Percentiles rank a stretch among this genome's conserved stretches.
These are phyloP conservation scores for Tipula unca DNA, from an alignment of 2,888 invertebrate genomes.

Conservation along the genomic window DNA sequence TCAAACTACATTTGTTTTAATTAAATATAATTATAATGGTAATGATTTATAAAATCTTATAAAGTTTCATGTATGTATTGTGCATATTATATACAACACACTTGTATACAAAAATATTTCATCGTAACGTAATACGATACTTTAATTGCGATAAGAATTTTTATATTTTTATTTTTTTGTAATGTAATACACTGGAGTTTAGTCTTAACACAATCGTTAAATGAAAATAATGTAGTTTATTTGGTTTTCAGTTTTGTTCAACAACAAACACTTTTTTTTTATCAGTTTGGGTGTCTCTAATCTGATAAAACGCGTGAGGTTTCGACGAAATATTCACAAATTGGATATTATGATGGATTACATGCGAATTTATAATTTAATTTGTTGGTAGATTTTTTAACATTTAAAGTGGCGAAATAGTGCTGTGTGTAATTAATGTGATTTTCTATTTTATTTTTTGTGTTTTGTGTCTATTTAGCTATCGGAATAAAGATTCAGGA, in stretches of 20 bases:
- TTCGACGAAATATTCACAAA: neutral
- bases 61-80: conserved; percentile 23
- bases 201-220: neutral
- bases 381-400: conserved; percentile 21
- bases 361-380: conserved; percentile 14
- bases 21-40: neutral
- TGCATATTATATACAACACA: conserved; percentile 21
- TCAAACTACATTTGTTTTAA: neutral
- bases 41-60: neutral
- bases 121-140: conserved; percentile 18
- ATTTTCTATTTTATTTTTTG: neutral
- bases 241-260: neutral
- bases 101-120: neutral
- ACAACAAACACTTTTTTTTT: neutral
- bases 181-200: neutral
- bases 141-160: conserved; percentile 20
- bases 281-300: neutral
- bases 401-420: neutral
- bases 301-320: neutral
- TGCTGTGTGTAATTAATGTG: neutral
- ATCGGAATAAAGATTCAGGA: neutral
- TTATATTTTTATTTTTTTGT: neutral
- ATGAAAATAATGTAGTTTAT: neutral
- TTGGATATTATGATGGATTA: conserved; percentile 18
- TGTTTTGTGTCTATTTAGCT: neutral